Conservation (phyloP, 2,888 invertebrate species). For the Meandrusa payeni region DNA sequence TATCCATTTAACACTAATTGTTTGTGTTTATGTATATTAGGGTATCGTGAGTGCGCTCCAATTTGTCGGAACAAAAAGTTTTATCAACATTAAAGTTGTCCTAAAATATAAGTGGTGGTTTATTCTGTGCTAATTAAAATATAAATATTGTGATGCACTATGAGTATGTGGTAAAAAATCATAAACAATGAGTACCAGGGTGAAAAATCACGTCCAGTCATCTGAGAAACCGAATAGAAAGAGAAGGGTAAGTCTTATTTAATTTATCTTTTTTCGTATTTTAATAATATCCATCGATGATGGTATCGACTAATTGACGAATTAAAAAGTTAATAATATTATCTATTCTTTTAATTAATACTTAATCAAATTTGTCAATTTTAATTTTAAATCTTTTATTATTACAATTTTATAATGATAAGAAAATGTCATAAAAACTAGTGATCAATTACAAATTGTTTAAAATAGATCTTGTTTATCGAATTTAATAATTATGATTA, state of each 20-base stretch:
- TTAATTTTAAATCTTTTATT: too few relatives aligned
- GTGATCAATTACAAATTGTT: too few relatives aligned
- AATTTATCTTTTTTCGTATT: too few relatives aligned
- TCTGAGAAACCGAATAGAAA: conserved; percentile 62
- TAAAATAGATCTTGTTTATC: too few relatives aligned
- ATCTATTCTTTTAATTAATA: neutral
- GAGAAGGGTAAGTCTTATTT: conserved; percentile 56
- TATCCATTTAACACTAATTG: conserved; percentile 1
- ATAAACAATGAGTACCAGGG: conserved; percentile 44
- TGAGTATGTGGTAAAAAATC: conserved; percentile 16
- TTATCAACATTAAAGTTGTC: neutral
- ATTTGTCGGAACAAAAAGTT: neutral
- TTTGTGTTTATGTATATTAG: conserved; percentile 13
- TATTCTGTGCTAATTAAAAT: conserved; percentile 4
- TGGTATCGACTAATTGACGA: too few relatives aligned
- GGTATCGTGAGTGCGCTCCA: conserved; percentile 1
- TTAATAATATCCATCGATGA: too few relatives aligned
- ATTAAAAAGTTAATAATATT: neutral
- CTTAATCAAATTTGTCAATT: too few relatives aligned
- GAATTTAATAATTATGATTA: too few relatives aligned
- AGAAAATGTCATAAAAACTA: neutral
- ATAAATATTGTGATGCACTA: conserved; percentile 7
- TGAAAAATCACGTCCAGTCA: conserved; percentile 45
- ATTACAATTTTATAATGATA: neutral
- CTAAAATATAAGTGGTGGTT: conserved; percentile 5